Base-by-base conservation (phyloP, 1,140 invertebrate species). In the Bombus terrestris region DNA sequence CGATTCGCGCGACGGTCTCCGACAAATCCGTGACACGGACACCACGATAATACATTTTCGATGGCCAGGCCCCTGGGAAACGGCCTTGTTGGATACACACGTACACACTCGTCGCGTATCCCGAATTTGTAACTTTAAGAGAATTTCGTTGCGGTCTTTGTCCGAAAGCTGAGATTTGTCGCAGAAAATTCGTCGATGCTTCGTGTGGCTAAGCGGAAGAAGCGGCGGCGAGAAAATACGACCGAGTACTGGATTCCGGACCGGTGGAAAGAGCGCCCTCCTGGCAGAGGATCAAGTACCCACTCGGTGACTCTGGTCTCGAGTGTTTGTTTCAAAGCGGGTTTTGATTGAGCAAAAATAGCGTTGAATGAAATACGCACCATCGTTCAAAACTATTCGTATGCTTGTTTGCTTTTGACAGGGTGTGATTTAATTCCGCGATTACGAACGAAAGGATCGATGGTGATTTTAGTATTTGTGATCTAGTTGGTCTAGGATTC, bases 231-330 rank as follows among this genome's bases (percentile, higher is more conserved):
- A 85, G 86, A 84, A 92, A 87, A 90, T 87, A 87, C 85, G 88
- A 88, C 78, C 64, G 83, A 82, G 87, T 86, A 90, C 68, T 91
- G 87, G 79, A 86, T 91, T 82, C 82, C 68, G 83, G 79, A 85
- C 73, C 62, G 72, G 74, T 79, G 72, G 77, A 59, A 12, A 83
- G 74, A 62, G 35, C 74, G 68, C 72, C 82, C 53, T 84, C 85
- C 89, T 92, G 92, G 90, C 90, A 89, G 74, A 86, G 76, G 82
- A 92, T 91, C 91, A 92, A 92, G 37, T 53, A 37, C 32, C 57
- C 37, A 25, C 77, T 43, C 8, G n/a, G n/a, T 37, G 41, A 43
- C 43, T 57, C 32, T 28, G 59, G 12, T 62, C 10, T 62, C 3
- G 18, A 68, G 77, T 69, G 64, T 62, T 79, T 69, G 77, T 41